Percentiles rank a stretch among this genome's conserved stretches.
Conservation (phyloP, 2,797 vertebrate species). For the Gorsachius magnificus region DNA sequence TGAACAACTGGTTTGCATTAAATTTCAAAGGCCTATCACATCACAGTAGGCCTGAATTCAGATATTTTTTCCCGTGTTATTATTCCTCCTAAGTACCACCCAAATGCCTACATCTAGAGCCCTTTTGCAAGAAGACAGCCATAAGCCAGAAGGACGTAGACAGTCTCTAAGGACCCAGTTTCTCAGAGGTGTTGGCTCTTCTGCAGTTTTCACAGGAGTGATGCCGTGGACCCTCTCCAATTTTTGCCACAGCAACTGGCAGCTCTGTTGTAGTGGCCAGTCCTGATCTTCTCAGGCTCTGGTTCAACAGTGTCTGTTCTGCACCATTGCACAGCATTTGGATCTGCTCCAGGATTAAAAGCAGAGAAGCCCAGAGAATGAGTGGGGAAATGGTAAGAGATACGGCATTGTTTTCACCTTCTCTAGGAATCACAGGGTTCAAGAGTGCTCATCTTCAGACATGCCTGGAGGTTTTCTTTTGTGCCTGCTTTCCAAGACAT, state of each 20-base stretch:
- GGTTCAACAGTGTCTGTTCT: neutral
- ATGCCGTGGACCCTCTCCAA: neutral
- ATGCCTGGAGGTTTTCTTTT: neutral
- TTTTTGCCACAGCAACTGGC: neutral
- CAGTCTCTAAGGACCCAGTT: neutral
- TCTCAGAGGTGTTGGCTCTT: neutral
- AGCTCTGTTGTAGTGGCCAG: neutral
- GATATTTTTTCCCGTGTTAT: neutral
- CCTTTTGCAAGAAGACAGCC: neutral
- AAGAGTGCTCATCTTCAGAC: neutral
- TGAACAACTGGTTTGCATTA: neutral
- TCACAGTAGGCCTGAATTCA: neutral
- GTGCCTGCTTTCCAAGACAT: neutral
- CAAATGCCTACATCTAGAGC: neutral
- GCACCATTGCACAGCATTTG: neutral
- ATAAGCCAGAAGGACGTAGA: neutral
- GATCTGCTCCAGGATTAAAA: neutral
- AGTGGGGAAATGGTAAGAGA: neutral
- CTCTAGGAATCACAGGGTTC: neutral
- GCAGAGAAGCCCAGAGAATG: neutral
- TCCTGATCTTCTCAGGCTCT: neutral
- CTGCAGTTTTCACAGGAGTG: neutral
- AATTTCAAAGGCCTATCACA: neutral
- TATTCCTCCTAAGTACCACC: neutral
- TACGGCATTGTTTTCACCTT: neutral